Base-by-base conservation (phyloP, 2,888 invertebrate species). In the Colostygia pectinataria region DNA sequence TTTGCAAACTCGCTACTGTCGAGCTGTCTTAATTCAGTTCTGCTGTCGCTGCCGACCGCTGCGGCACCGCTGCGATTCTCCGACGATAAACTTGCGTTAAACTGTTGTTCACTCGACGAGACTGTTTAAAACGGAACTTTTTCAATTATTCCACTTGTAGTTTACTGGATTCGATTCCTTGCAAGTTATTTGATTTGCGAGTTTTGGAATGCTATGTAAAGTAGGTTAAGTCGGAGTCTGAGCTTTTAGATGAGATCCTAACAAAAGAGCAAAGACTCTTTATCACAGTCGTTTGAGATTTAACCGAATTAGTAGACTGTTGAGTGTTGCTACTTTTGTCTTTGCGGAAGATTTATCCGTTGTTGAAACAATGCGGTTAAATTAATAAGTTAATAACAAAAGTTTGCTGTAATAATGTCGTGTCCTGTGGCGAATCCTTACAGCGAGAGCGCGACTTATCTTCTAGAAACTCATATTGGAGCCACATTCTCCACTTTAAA, bases 1-100 rank as follows among this genome's bases (percentile, higher is more conserved):
- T 77, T 74, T 59, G 61, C 72, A 61, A 75, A 76, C 74, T 78
- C 59, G 64, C 68, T 66, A 71, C 69, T 70, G 70, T 74, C 71
- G 65, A 57, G 66, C 66, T 69, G 77, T 77, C 77, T 77, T 78
- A 79, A 79, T 79, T 74, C 79, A 76, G 77, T 78, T 77, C 63
- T 66, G 65, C 59, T 77, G 74, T 80, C 71, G 65, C 65, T 55
- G 63, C 56, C 68, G 68, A 69, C 70, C 75, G 68, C 73, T 61
- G 72, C 68, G 66, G 57, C 60, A 31, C 57, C 66, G 64, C 67
- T 53, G 59, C 69, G 68, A 64, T 63, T 64, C 65, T 52, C 55
- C 58, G 51, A 57, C 73, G 66, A 71, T 71, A 71, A 77, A 74
- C 72, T 72, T 66, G 57, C 63, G 48, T 61, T 68, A 64, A 71